phyloP scores from a whole-genome alignment of 2,113 vertebrate genomes.

The Phodopus roborovskii region DNA sequence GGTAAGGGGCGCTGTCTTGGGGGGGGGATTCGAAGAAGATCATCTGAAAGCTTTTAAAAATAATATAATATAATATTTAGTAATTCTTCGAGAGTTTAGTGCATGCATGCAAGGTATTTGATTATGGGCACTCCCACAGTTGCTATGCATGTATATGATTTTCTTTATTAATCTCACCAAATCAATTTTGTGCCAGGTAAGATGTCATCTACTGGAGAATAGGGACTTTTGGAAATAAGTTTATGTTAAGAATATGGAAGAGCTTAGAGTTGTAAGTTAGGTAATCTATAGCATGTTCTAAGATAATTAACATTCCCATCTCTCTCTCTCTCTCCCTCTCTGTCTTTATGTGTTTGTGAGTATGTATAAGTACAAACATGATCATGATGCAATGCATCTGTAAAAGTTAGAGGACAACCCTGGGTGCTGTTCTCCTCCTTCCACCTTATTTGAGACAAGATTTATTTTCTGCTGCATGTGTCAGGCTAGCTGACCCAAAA shows the following conservation, averaged over 20 bases:
- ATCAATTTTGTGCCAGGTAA: neutral
- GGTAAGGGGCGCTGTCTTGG: too few species aligned
- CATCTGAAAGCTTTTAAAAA: neutral
- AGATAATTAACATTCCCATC: neutral
- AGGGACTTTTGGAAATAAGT: neutral
- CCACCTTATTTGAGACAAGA: neutral
- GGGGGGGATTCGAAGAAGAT: too few species aligned
- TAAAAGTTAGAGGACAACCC: neutral
- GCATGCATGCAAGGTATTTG: neutral
- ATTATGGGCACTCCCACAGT: neutral
- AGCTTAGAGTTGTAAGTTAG: neutral
- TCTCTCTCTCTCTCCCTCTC: too few species aligned
- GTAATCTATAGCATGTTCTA: neutral
- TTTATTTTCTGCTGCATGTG: too few species aligned
- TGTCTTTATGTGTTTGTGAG: neutral
- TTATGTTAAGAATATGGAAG: neutral
- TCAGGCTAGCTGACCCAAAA: neutral
- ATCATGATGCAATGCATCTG: neutral
- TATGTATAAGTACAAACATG: neutral
- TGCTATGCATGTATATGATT: neutral
- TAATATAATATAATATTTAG: neutral
- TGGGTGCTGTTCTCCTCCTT: neutral
- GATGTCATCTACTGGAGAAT: neutral
- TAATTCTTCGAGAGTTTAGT: neutral
- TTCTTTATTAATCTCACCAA: too few species aligned